Conservation (phyloP, 2,888 invertebrate species). For the Taenaris catops region DNA sequence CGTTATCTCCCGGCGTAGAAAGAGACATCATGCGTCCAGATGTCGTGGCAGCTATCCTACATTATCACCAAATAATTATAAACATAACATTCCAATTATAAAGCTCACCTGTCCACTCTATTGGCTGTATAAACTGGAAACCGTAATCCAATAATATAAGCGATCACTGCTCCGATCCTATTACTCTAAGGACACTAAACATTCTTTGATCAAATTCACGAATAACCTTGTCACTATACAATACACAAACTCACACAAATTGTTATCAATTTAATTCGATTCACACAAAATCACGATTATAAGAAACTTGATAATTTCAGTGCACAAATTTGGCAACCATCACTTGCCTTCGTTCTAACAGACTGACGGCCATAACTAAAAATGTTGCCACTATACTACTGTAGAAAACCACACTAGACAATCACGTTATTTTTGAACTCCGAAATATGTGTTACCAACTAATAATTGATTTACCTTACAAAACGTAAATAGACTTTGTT, state of each 20-base stretch:
- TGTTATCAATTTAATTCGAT: constrained; percentile 40
- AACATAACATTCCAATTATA: constrained; percentile 16
- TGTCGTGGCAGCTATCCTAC: constrained; percentile 50
- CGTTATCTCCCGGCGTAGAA: constrained; percentile 60
- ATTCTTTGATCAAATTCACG: constrained; percentile 57
- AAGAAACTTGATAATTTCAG: constrained; percentile 60
- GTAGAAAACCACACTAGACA: constrained; percentile 10
- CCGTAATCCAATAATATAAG: constrained; percentile 71
- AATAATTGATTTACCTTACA: too few species aligned
- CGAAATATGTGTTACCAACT: too few species aligned
- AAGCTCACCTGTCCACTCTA: constrained; percentile 60
- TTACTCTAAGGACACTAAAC: constrained; percentile 70
- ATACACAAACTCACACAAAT: constrained; percentile 53
- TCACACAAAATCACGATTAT: constrained; percentile 55
- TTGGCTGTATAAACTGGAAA: constrained; percentile 61
- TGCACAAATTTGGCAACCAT: constrained; percentile 59
- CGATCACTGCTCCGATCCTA: constrained; percentile 66
- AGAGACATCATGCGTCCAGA: constrained; percentile 42
- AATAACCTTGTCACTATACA: constrained; percentile 48
- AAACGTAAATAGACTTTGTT: too few species aligned
- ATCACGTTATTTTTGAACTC: constrained; percentile 58
- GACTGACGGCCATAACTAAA: constrained; percentile 74
- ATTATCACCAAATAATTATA: constrained; percentile 13
- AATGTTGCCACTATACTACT: constrained; percentile 41
- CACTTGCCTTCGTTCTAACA: constrained; percentile 52